phyloP scores from a whole-genome alignment of 2,888 invertebrate genomes.

The Trichacis sp. region DNA sequence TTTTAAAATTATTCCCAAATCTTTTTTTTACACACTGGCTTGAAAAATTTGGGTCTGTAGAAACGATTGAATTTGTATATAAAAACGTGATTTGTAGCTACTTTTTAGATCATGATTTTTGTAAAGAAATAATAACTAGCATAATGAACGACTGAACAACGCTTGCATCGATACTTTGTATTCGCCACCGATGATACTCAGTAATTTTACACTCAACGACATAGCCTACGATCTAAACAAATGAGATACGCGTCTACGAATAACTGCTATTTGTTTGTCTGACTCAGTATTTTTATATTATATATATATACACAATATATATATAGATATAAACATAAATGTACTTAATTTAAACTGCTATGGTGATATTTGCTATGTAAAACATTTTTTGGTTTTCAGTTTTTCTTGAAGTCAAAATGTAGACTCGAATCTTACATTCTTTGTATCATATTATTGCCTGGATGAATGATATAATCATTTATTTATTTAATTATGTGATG shows the following conservation, averaged over 20 bases:
- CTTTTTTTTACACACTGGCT: no score
- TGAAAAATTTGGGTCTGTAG: no score
- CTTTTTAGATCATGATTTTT: no score
- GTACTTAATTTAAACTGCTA: slow-evolving; percentile 64
- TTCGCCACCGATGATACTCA: slow-evolving; percentile 62
- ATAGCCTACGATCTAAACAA: slow-evolving; percentile 46
- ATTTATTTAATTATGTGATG: no score
- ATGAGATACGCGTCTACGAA: slow-evolving; percentile 34
- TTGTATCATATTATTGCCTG: no score
- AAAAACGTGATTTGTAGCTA: neutral
- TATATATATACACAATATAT: slow-evolving; percentile 50
- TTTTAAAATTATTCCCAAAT: no score
- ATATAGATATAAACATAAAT: slow-evolving; percentile 53
- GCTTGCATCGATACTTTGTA: slow-evolving; percentile 59
- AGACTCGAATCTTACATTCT: no score
- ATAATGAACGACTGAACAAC: slow-evolving; percentile 58
- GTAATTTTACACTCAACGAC: slow-evolving; percentile 65
- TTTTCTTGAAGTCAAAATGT: slow-evolving; percentile 8
- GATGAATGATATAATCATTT: no score
- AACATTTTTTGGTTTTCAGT: slow-evolving; percentile 29
- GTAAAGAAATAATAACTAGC: no score
- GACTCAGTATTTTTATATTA: slow-evolving; percentile 67
- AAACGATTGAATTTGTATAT: slow-evolving; percentile 5
- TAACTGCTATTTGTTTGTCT: slow-evolving; percentile 50
- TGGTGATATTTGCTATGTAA: slow-evolving; percentile 51